Evolutionary conservation across 1,140 invertebrate species (phyloP), one percentile per base, ranked within the genome.

Genomic region (Diachasmimorpha longicaudata): DNA sequence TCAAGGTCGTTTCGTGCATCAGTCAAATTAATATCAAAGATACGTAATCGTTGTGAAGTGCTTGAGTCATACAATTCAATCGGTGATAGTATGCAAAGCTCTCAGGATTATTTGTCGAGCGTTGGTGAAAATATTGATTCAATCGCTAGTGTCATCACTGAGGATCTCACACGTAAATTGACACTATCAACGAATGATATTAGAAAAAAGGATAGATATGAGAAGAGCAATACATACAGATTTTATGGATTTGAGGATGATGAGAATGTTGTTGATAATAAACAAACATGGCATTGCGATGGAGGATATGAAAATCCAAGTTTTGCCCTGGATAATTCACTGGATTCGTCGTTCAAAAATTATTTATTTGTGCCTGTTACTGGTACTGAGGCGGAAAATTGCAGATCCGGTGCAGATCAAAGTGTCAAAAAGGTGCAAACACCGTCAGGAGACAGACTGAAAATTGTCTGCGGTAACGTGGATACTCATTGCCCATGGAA

Each of bases 1-100:
- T 92, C 93, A 76, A 91, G 92, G 79, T 94, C 93, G 42, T 92
- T 95, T 79, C 91, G 94, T 73, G 92, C 93, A 44, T 95, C 94
- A 42, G 86, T 94, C 58, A 91, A 92, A 78, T 85, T 93, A 76
- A 92, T 95, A 77, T 84, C 88, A 4, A 88, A 87, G 55, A 85
- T 89, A 10, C 81, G 84, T 0, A 83, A 73, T 37, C 86, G 84
- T 67, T 81, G 83, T 23, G 85, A 77, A 52, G 39, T 80, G 2
- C 75, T 77, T 37, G 39, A 72, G 0, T 14, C 39, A 44, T 31
- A 37, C 74, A 63, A 78, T 80, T 21, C 75, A 81, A 52, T 52
- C 48, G 81, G 68, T 78, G 82, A 66, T n/a, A 31, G 14, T 46
- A 71, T 23, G 4, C 46, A 0, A 71, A 74, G 37, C n/a, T 1